phyloP scores from a whole-genome alignment of 2,797 vertebrate species.

The Podarcis lilfordi region DNA sequence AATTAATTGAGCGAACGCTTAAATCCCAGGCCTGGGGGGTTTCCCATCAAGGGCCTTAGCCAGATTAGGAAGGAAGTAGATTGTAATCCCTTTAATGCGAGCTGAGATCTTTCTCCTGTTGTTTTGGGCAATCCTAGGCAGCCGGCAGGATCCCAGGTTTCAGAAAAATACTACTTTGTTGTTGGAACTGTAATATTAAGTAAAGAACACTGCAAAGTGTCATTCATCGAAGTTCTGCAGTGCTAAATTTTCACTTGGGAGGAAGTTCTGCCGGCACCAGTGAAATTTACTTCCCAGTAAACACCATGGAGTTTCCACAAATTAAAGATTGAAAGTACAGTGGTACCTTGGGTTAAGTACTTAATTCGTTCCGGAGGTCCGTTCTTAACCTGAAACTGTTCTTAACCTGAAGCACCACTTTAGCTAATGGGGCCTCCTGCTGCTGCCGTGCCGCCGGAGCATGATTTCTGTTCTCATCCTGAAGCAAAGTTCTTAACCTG shows the following conservation, averaged over 20 bases:
- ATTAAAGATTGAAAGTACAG: not conserved
- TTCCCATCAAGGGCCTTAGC: slow-evolving; percentile 80
- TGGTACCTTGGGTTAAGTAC: no score
- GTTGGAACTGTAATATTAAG: not conserved
- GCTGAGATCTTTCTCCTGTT: slow-evolving; percentile 70
- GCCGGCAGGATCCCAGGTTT: slow-evolving; percentile 42
- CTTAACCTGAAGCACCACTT: no score
- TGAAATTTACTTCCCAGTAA: not conserved
- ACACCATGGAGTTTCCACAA: not conserved
- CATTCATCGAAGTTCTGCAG: not conserved
- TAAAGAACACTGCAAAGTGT: not conserved
- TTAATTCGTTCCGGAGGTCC: no score
- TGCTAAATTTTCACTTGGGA: not conserved
- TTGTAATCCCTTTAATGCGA: slow-evolving; percentile 83
- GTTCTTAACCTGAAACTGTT: no score
- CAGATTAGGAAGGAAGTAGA: slow-evolving; percentile 83
- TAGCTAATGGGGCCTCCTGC: no score
- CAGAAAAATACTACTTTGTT: not conserved
- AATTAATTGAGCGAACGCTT: slow-evolving; percentile 82
- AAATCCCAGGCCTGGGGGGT: slow-evolving; percentile 81
- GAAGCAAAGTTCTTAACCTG: no score
- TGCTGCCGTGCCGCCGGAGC: no score
- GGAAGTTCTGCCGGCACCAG: not conserved
- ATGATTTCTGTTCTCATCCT: no score
- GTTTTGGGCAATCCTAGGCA: slow-evolving; percentile 43